Evolutionary conservation across 2,113 vertebrate species (phyloP), one percentile per base, ranked within the genome.

Genomic region (Puntigrus tetrazona): DNA sequence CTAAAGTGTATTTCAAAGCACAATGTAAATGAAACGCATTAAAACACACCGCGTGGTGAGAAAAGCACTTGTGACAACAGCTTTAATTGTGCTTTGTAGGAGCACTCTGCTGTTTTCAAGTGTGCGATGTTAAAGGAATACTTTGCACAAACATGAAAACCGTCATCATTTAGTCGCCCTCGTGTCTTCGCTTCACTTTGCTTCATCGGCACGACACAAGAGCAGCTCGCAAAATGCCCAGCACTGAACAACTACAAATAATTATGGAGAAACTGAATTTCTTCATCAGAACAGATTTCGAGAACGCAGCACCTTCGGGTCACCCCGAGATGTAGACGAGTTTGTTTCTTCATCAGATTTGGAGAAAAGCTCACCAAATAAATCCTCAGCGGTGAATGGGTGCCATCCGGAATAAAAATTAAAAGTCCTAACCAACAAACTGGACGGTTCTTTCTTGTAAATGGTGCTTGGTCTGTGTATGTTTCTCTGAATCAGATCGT

Each of bases 61-160:
- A 59, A 34, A 78, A 59, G 34, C 52, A 78, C 76, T 78, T 61
- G 14, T 61, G 34, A 41, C 76, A 41, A 27, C 76, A 43, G n/a
- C 61, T 59, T 59, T 59, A 78, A 61, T 78, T 59, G 43, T 10
- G 36, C 7, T 59, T 61, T 59, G n/a, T 61, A 43, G 41, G 55
- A 43, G 55, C 50, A 34, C 76, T 78, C 55, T 61, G 13, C 8
- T 36, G 18, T n/a, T 77, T 34, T 57, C 20, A 77, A 77, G 75
- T 57, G 34, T 16, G 11, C 55, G 31, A 38, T 78, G 31, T 57
- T 55, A 57, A 78, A 38, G 22, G 57, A 61, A 61, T 25, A 61
- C 20, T 57, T 57, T n/a, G 27, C 59, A 29, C 59, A 63, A 63
- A 63, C 59, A 73, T 43, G 38, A 73, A 43, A 72, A 27, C 8